These are phyloP conservation scores for Lasioglossum malachurum DNA, from an alignment of 2,888 invertebrate species.

Conservation along the genomic window DNA sequence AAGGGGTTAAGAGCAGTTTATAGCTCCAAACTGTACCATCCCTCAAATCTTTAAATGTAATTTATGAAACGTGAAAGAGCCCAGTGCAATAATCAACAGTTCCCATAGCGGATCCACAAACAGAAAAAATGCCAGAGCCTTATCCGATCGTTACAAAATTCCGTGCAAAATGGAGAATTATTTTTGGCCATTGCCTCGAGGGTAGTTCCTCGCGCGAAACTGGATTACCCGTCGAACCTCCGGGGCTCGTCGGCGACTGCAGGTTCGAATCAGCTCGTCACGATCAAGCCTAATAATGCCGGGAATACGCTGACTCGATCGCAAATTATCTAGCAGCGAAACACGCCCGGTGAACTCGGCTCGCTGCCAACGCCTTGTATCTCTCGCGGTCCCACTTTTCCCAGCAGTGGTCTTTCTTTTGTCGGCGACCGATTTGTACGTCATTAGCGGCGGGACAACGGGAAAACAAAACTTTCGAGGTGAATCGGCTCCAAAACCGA, in stretches of 20 bases:
- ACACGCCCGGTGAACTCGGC: slow-evolving; percentile 53
- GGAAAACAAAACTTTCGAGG: slow-evolving; percentile 1
- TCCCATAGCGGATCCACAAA: no score
- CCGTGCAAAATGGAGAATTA: neutral
- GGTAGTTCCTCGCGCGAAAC: neutral
- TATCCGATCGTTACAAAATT: neutral
- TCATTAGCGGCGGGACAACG: neutral
- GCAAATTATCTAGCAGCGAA: slow-evolving; percentile 57
- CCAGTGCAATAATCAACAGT: no score
- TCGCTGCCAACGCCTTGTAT: slow-evolving; percentile 52
- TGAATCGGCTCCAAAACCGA: neutral
- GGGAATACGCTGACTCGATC: slow-evolving; percentile 64
- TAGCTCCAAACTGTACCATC: no score
- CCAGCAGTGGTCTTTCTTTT: neutral
- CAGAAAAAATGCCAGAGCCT: neutral
- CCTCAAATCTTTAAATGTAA: no score
- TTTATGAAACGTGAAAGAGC: no score
- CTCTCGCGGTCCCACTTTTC: slow-evolving; percentile 12
- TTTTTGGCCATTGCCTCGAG: neutral
- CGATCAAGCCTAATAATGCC: slow-evolving; percentile 50
- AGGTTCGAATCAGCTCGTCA: slow-evolving; percentile 12
- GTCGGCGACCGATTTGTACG: slow-evolving; percentile 1
- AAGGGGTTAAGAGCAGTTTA: no score
- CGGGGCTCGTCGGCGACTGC: neutral
- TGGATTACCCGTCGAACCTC: neutral